phyloP scores from a whole-genome alignment of 2,797 vertebrate species.

The Urocyon cinereoargenteus region DNA sequence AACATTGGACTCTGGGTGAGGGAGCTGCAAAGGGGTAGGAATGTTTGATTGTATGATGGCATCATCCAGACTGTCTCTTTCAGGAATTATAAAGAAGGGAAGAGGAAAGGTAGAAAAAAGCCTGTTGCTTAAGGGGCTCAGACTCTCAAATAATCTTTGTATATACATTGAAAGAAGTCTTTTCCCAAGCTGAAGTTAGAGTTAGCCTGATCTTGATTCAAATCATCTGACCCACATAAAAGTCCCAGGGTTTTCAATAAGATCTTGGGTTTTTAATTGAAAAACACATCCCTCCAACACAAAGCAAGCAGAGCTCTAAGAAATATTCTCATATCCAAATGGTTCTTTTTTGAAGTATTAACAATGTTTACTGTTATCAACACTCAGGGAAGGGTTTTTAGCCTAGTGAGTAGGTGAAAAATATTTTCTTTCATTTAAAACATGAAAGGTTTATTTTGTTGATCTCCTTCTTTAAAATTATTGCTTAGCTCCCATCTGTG shows the following conservation, averaged over 20 bases:
- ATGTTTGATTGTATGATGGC: neutral
- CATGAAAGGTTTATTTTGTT: neutral
- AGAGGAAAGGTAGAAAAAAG: neutral
- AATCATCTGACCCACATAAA: constrained; percentile 10
- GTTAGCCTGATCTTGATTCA: constrained; percentile 28
- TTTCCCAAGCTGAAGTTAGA: neutral
- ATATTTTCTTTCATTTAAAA: constrained; percentile 36
- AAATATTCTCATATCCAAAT: constrained; percentile 37
- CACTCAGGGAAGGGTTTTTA: neutral
- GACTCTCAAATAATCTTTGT: neutral
- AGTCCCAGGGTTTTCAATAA: neutral
- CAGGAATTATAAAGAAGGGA: neutral
- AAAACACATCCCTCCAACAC: neutral
- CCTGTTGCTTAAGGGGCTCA: neutral
- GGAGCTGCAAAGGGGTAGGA: neutral
- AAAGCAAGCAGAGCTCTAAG: constrained; percentile 39
- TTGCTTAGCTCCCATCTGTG: neutral
- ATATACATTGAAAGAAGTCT: neutral
- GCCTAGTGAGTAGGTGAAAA: neutral
- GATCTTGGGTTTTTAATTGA: neutral
- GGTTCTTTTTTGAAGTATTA: neutral
- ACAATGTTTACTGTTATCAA: neutral
- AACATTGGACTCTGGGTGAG: neutral
- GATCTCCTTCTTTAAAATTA: constrained; percentile 31
- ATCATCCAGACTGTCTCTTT: neutral